A percentile compares a stretch with the other conserved stretches of the same genome.
Conservation (phyloP, 2,888 invertebrate species). For the Rotaria sp. region DNA sequence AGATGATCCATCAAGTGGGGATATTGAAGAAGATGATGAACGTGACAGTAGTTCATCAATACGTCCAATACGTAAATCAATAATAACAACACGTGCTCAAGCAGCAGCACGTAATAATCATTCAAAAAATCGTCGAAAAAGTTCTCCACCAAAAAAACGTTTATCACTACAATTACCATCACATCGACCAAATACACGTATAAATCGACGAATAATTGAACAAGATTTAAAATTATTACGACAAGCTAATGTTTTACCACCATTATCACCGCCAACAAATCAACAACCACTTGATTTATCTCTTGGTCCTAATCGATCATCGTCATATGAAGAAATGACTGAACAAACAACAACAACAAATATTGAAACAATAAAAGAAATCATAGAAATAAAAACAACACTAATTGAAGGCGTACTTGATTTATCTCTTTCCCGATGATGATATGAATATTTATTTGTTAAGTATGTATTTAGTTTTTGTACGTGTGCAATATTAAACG, state of each 20-base stretch:
- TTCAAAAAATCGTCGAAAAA: constrained; percentile 17
- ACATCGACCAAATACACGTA: constrained; percentile 17
- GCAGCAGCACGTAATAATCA: background rate
- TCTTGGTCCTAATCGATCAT: background rate
- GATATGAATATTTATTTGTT: constrained; percentile 5
- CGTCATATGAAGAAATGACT: background rate
- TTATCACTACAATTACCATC: background rate
- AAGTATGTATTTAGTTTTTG: background rate
- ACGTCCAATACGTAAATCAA: background rate
- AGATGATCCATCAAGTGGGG: background rate
- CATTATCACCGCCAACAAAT: background rate
- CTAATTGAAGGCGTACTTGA: background rate
- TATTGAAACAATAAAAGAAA: background rate
- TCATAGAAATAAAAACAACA: background rate
- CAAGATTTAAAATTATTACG: constrained; percentile 10
- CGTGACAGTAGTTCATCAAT: background rate
- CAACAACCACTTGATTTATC: background rate
- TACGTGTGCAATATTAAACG: constrained; percentile 22
- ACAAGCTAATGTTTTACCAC: background rate
- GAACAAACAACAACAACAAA: background rate
- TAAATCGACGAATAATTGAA: constrained; percentile 18
- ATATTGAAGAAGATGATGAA: background rate
- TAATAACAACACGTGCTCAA: background rate
- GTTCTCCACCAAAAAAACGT: background rate
- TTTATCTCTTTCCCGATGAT: constrained; percentile 9